Evolutionary conservation across 2,797 vertebrate genomes (phyloP), one percentile per base, ranked within the genome.

Genomic region (Columba guinea): DNA sequence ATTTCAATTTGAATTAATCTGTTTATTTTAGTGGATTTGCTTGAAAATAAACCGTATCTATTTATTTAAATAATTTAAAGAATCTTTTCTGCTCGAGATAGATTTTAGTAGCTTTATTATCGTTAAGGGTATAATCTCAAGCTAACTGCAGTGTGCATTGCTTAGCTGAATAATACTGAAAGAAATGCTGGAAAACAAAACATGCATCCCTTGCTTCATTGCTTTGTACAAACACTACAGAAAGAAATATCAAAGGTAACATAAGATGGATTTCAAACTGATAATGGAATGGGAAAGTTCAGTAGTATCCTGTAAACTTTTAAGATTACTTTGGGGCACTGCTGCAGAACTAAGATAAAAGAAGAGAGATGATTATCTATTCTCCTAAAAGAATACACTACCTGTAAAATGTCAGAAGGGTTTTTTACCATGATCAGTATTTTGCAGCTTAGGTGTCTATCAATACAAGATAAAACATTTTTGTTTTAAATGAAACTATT

Each of bases 211-310:
- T 46, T 64, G 52, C 74, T 80, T 64, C 86, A 9, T 9, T 13
- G 56, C 91, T 74, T 49, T 19, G 48, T 28, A 28, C 88, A 71
- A 92, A 84, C 53, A 64, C 44, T 26, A 46, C 74, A 68, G 79
- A 93, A 62, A 73, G 83, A 95, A 97, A 95, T 90, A 96, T 70
- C 96, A 95, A 96, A 97, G 94, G 93, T 77, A 93, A 84, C 12
- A 5, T 27, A 52, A 39, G 93, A 93, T 26, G 78, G 24, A 37
- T 90, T 92, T 92, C 92, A 87, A 60, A 79, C 83, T 19, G 83
- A 60, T 88, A 81, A 32, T 9, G 80, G 28, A 22, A 60, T 71
- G 1, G 4, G 53, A 91, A 96, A 96, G 92, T 97, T 96, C 93
- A 75, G n/a, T 11, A 11, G 53, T 37, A 64, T 26, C 85, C 94